Evolutionary conservation across 2,888 invertebrate genomes (phyloP), one percentile per base, ranked within the genome.

Genomic region (Tinea semifulvella): DNA sequence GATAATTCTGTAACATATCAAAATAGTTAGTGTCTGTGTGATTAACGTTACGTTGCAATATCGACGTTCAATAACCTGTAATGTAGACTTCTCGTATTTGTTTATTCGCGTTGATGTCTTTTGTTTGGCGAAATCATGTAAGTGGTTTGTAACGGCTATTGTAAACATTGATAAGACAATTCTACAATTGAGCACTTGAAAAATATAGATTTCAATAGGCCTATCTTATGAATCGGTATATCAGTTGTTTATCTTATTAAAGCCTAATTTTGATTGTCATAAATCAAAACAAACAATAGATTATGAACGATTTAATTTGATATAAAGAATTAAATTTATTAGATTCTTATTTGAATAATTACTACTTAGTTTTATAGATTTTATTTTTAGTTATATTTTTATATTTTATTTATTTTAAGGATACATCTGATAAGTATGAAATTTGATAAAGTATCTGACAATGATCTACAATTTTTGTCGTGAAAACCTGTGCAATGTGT

Each of bases 71-170:
- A 36, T 36, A 36, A 36, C 16, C 18, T 11, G 18, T n/a, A n/a
- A n/a, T n/a, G n/a, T n/a, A n/a, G n/a, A n/a, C n/a, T n/a, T 16
- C 18, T 18, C 4, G 18, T 31, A 13, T 13, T 31, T 31, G 36
- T 36, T 40, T 22, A 13, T 40, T 40, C 22, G 70, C 79, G 79
- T 80, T 79, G 73, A 79, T 61, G 63, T 79, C 79, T 80, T 77
- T 79, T 73, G 56, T 61, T 63, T 18, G 22, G 20, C 22, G 20
- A 40, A 22, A 7, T 5, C n/a, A 36, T 6, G 6, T 10, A 31
- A 31, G 31, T 31, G 31, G 31, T 14, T 14, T 13, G 31, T 31
- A 13, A 31, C 14, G 7, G 14, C 31, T 11, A 31, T 31, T 13
- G 31, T 13, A 31, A 14, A 31, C n/a, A 31, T 31, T 31, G 36